Percentiles rank a stretch among this genome's conserved stretches.
Conservation (phyloP, 2,113 vertebrate species). For the Synchiropus splendidus region DNA sequence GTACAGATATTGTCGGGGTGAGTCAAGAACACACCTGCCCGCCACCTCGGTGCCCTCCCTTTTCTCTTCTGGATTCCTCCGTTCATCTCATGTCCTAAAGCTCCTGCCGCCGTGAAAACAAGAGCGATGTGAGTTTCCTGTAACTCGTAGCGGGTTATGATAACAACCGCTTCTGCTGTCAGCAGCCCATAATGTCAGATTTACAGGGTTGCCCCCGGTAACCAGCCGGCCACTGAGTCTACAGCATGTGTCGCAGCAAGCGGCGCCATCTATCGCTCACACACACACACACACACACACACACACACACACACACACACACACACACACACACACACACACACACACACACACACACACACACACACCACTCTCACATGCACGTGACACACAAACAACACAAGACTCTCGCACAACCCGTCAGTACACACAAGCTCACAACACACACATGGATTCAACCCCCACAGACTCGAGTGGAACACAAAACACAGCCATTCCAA, state of each 20-base stretch:
- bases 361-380: too few relatives aligned
- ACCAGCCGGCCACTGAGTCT: conserved; percentile 70
- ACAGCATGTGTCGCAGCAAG: conserved; percentile 75
- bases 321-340: too few relatives aligned
- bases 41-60: too few relatives aligned
- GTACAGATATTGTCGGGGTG: conserved; percentile 18
- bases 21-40: conserved; percentile 11
- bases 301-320: conserved; percentile 14
- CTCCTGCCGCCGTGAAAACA: conserved; percentile 64
- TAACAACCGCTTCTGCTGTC: conserved; percentile 97
- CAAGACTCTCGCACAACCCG: too few relatives aligned
- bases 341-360: conserved; percentile 7
- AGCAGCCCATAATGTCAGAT: conserved; percentile 94
- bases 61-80: conserved; percentile 25
- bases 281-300: conserved; percentile 28
- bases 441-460: too few relatives aligned
- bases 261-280: conserved; percentile 75
- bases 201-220: conserved; percentile 82
- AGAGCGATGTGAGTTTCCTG: conserved; percentile 64
- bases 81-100: conserved; percentile 18
- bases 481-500: too few relatives aligned
- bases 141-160: conserved; percentile 91
- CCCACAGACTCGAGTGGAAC: too few relatives aligned
- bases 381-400: too few relatives aligned
- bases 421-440: too few relatives aligned